Conservation (phyloP, 1,140 invertebrate species). For the Caenorhabditis tropicalis region DNA sequence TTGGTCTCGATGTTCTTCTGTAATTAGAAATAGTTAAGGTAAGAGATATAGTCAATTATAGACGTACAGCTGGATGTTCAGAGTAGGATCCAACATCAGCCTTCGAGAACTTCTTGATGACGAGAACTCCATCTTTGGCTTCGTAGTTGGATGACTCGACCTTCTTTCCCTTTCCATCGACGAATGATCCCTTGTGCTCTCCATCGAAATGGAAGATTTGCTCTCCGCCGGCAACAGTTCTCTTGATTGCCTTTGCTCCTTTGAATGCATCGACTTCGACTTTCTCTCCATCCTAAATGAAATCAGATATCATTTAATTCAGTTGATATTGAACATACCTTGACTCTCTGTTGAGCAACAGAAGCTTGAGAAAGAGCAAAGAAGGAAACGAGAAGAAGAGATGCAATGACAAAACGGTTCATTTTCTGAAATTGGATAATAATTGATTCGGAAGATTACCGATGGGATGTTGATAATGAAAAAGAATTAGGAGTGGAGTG, state of each 20-base stretch:
- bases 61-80: background rate
- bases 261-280: background rate
- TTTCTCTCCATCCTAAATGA: conserved; percentile 19
- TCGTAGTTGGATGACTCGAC: background rate
- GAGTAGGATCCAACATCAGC: conserved; percentile 4
- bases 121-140: background rate
- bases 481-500: too few species aligned
- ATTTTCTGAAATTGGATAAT: background rate
- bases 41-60: too few species aligned
- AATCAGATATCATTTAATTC: background rate
- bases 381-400: background rate
- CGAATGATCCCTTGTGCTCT: background rate
- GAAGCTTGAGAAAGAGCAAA: background rate
- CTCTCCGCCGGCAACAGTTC: background rate
- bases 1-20: conserved; percentile 1
- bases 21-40: background rate
- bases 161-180: background rate
- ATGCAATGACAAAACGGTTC: background rate
- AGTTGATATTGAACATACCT: background rate
- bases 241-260: background rate
- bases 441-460: background rate
- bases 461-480: background rate
- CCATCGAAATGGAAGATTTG: conserved; percentile 12
- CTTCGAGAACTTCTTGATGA: conserved; percentile 2
- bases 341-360: conserved; percentile 6